These are phyloP conservation scores for Sclerodermus sp. DNA, from an alignment of 2,888 invertebrate species.

Conservation along the genomic window DNA sequence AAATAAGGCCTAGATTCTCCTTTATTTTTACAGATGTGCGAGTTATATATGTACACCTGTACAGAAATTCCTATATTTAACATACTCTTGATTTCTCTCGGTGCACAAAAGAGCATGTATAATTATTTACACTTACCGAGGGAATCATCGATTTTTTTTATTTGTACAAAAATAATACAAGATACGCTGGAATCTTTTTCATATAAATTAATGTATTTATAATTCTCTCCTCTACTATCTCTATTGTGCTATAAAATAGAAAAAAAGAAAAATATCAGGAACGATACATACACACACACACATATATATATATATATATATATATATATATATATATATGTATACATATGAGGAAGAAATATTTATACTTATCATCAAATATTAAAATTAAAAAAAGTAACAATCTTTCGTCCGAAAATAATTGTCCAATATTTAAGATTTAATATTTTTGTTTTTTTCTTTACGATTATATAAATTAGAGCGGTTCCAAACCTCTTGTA, in stretches of 20 bases:
- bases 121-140: too few species aligned
- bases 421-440: neutral
- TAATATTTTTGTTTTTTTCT: neutral
- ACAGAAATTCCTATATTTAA: constrained; percentile 3
- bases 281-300: constrained; percentile 13
- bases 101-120: too few species aligned
- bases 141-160: too few species aligned
- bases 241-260: too few species aligned
- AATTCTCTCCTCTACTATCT: too few species aligned
- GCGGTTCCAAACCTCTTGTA: too few species aligned
- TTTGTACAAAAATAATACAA: too few species aligned
- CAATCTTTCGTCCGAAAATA: neutral
- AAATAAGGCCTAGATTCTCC: constrained; percentile 34
- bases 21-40: constrained; percentile 27
- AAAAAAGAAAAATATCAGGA: neutral
- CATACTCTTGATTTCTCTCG: neutral
- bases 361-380: too few species aligned
- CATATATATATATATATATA: too few species aligned
- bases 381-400: constrained; percentile 4
- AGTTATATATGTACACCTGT: constrained; percentile 18
- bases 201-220: too few species aligned
- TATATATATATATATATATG: constrained; percentile 15
- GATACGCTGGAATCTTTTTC: too few species aligned
- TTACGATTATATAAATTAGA: too few species aligned
- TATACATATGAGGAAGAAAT: constrained; percentile 17